Base-by-base conservation (phyloP, 92 coral and sea anemone species). In the Micromussa lordhowensis region DNA sequence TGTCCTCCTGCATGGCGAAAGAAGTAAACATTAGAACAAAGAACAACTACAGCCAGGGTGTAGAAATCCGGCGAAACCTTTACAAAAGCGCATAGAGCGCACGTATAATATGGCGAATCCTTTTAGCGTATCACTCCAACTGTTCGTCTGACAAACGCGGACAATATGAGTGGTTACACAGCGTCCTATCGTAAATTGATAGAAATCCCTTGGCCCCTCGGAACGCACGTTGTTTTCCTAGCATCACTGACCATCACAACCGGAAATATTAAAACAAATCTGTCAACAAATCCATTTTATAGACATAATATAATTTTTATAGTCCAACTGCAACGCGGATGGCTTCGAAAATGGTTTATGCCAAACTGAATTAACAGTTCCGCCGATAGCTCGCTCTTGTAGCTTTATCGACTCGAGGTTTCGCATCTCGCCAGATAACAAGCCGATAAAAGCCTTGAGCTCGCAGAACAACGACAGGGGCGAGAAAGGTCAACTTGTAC, bases 1-100 rank as follows among this genome's bases (percentile, higher is more conserved):
- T 31, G 36, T 64, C 89, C 31, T 86, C 83, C 83, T 77, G 57
- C 16, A 32, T 11, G n/a, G 57, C 5, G 28, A 57, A 54, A 10
- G 22, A 34, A 72, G 18, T 31, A 10, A 59, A 34, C 32, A 81
- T 36, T 29, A 18, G 49, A 21, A 14, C 31, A 38, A 40, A 24
- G 34, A 28, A 17, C 13, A 81, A 63, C 51, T 44, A n/a, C 5
- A 63, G 26, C 11, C 29, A 13, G 9, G 22, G 2, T 24, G 24
- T 77, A 17, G 59, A 1, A 10, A 44, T 3, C 59, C n/a, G 11
- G 58, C 13, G 63, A 31, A n/a, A 73, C 15, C 49, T 4, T 36
- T 7, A 26, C 36, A 21, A 38, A 10, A 24, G 4, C 1, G 29
- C 17, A 1, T 22, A 70, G 18, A 29, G 22, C 75, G 3, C 5